Evolutionary conservation across 2,888 invertebrate species (phyloP).

Genomic region (Coecobrya sp.): DNA sequence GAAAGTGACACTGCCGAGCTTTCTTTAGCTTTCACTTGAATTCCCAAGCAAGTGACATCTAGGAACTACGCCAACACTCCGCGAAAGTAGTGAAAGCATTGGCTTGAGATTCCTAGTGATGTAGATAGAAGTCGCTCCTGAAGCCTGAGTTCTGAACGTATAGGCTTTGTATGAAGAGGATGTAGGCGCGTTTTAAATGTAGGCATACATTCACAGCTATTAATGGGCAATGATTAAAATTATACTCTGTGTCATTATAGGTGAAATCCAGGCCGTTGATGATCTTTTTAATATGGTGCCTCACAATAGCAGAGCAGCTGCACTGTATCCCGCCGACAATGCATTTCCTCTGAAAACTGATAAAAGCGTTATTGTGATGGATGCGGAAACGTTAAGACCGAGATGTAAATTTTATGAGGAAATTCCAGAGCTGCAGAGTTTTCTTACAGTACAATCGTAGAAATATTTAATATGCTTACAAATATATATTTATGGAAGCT

Average conservation of each 20-base stretch:
- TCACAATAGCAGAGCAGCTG: slow-evolving; percentile 52
- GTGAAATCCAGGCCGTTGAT: slow-evolving; percentile 56
- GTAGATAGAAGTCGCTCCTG: neutral
- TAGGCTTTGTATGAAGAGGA: neutral
- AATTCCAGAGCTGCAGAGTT: slow-evolving; percentile 76
- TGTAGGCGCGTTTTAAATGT: neutral
- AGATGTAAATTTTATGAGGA: slow-evolving; percentile 79
- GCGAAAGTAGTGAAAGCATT: neutral
- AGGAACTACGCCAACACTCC: neutral
- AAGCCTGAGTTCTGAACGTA: neutral
- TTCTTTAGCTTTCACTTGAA: neutral
- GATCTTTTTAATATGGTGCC: slow-evolving; percentile 62
- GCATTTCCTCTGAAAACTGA: slow-evolving; percentile 74
- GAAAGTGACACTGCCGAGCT: neutral
- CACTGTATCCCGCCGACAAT: slow-evolving; percentile 61
- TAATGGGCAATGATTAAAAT: neutral
- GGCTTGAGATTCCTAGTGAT: neutral
- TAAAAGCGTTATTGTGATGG: slow-evolving; percentile 71
- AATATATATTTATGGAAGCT: neutral
- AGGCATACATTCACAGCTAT: neutral
- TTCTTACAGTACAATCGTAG: slow-evolving; percentile 71
- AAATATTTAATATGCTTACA: neutral
- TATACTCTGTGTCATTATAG: slow-evolving; percentile 30
- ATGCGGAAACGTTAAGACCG: slow-evolving; percentile 70
- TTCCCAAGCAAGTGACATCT: slow-evolving; percentile 1